These are phyloP conservation scores for Uropetala carovei DNA, from an alignment of 2,888 invertebrate genomes.

Conservation along the genomic window DNA sequence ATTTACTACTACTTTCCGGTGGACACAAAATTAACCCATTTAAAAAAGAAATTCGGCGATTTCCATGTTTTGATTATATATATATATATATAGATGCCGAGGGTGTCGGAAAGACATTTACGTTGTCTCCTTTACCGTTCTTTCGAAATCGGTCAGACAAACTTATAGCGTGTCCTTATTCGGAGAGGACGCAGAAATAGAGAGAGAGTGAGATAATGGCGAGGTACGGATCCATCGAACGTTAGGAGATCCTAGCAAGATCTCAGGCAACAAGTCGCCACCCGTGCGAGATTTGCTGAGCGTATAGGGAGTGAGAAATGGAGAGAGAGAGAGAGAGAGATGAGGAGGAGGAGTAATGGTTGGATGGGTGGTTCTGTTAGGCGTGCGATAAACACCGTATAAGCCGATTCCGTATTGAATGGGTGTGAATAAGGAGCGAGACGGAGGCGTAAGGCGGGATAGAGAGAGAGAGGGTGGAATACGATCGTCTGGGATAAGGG, in stretches of 20 bases:
- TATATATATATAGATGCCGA: no score
- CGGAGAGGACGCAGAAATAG: background rate
- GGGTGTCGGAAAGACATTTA: no score
- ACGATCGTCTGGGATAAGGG: background rate
- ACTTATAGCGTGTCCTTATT: background rate
- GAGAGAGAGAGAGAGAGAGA: background rate
- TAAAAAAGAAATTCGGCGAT: no score
- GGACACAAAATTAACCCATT: no score
- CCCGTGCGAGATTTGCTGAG: constrained; percentile 18
- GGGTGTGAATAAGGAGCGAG: constrained; percentile 3
- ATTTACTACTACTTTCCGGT: no score
- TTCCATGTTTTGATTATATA: no score
- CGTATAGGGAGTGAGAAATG: background rate
- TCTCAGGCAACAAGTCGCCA: constrained; percentile 8
- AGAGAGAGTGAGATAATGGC: background rate
- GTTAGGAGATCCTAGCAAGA: background rate
- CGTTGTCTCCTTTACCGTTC: background rate
- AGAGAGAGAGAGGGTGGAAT: background rate
- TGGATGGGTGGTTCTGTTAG: background rate
- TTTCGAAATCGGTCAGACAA: background rate
- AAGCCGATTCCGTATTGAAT: constrained; percentile 12
- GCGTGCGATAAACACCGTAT: background rate
- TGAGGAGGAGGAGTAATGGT: background rate
- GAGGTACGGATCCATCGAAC: background rate
- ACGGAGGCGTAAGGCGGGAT: background rate